Evolutionary conservation across 2,888 invertebrate genomes (phyloP), one percentile per base, ranked within the genome.

Genomic region (Aelia acuminata): DNA sequence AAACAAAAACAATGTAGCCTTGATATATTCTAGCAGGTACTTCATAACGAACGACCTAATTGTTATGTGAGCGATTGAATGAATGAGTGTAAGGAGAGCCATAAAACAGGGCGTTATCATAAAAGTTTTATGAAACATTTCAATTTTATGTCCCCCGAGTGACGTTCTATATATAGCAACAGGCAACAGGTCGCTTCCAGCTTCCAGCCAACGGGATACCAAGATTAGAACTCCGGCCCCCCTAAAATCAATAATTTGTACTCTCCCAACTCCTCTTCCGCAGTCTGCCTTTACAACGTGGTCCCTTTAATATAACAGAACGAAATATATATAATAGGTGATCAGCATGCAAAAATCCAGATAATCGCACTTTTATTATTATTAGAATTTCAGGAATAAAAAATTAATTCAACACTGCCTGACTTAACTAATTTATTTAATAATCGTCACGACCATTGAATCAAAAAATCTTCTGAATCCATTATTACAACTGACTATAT

Each of bases 201-300:
- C 57, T 26, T 13, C 26, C 57, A 57, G 13, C 57, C 57, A 57
- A 57, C 57, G 57, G 13, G 57, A 13, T 57, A 26, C 57, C 31
- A 35, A 70, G 63, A 70, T 70, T 70, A 70, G 63, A 70, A 70
- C 63, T 35, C 18, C 35, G 63, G 63, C 63, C 18, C 3, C 31
- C 63, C 63, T 20, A n/a, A 70, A 70, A 70, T 70, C 63, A 70
- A 70, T 70, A 70, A 70, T 70, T 70, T 70, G 31, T 70, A 70
- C 63, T 70, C 63, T 70, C 13, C 31, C 63, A 70, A 35, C 63
- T 31, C 63, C 31, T 70, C 63, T 70, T 31, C 63, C 63, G 31
- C 63, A 70, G 18, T 57, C n/a, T 57, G 57, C n/a, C 57, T 57
- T 57, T 26, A 15, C 31, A 70, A 31, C 5, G 10, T 1, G 31